phyloP scores from a whole-genome alignment of 2,888 invertebrate genomes.

The Polydrusus pterygomalis region DNA sequence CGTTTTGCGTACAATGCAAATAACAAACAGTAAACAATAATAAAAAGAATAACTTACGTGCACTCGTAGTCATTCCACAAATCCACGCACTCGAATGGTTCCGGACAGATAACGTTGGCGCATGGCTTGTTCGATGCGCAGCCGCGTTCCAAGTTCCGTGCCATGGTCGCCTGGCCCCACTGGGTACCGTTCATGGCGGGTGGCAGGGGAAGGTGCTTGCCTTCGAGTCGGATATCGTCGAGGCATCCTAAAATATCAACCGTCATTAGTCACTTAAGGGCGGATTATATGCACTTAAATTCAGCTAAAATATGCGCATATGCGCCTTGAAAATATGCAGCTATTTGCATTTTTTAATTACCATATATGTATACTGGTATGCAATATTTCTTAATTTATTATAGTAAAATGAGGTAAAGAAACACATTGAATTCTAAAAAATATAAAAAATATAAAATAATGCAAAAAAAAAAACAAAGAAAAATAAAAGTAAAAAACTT shows the following conservation, averaged over 20 bases:
- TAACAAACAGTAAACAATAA: slow-evolving; percentile 2
- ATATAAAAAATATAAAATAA: no score
- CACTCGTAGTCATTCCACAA: slow-evolving; percentile 99
- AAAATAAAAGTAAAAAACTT: no score
- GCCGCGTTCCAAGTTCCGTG: slow-evolving; percentile 90
- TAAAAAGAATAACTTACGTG: slow-evolving; percentile 84
- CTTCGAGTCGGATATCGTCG: slow-evolving; percentile 91
- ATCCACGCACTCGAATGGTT: slow-evolving; percentile 95
- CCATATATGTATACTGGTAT: no score
- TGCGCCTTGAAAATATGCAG: no score
- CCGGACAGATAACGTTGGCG: slow-evolving; percentile 93
- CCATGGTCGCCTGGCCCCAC: slow-evolving; percentile 97
- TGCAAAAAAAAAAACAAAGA: no score
- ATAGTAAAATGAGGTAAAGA: no score
- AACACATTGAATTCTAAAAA: no score
- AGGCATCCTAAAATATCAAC: slow-evolving; percentile 78
- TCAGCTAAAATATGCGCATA: no score
- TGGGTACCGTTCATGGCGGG: slow-evolving; percentile 96
- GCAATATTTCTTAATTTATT: no score
- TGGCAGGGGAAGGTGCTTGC: slow-evolving; percentile 94
- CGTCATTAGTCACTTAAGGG: no score
- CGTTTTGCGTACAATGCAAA: background rate
- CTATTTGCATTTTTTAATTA: no score
- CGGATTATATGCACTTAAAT: no score
- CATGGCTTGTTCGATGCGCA: slow-evolving; percentile 97